Evolutionary conservation across 23 tunicate species (phyloP).

Genomic region (Oikopleura albicans): DNA sequence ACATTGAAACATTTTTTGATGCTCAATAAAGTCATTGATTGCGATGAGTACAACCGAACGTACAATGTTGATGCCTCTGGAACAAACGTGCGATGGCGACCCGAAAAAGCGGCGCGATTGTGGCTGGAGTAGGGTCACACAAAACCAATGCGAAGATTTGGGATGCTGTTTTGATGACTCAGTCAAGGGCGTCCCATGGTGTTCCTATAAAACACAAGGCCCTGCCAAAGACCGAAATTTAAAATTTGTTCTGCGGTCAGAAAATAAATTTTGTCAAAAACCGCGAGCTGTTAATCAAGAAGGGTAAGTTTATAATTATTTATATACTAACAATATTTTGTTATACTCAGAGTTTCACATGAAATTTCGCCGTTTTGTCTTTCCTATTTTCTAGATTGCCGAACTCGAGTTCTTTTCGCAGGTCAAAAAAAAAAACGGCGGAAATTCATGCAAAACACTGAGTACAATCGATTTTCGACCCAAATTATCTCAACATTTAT

Average conservation of each 20-base stretch:
- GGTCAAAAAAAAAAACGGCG: too few relatives aligned
- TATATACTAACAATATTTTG: too few relatives aligned
- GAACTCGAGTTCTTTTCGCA: too few relatives aligned
- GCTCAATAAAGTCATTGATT: not conserved
- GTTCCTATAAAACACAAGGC: not conserved
- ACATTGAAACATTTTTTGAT: not conserved
- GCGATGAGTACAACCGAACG: not conserved
- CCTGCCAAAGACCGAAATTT: not conserved
- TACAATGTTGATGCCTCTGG: not conserved
- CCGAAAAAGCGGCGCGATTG: not conserved
- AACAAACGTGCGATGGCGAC: not conserved
- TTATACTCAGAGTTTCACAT: too few relatives aligned
- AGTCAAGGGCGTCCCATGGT: constrained; percentile 1
- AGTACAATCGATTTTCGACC: too few relatives aligned
- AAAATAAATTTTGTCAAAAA: not conserved
- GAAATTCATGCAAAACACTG: too few relatives aligned
- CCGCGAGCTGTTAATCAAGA: not conserved
- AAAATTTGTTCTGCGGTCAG: not conserved
- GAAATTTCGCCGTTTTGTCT: too few relatives aligned
- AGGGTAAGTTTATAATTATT: not conserved
- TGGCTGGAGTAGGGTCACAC: not conserved
- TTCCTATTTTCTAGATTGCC: too few relatives aligned
- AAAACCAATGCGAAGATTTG: not conserved
- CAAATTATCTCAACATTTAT: too few relatives aligned
- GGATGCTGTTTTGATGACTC: constrained; percentile 9